These are phyloP conservation scores for Elephantulus edwardii DNA, from an alignment of 2,113 vertebrate species.

Conservation along the genomic window DNA sequence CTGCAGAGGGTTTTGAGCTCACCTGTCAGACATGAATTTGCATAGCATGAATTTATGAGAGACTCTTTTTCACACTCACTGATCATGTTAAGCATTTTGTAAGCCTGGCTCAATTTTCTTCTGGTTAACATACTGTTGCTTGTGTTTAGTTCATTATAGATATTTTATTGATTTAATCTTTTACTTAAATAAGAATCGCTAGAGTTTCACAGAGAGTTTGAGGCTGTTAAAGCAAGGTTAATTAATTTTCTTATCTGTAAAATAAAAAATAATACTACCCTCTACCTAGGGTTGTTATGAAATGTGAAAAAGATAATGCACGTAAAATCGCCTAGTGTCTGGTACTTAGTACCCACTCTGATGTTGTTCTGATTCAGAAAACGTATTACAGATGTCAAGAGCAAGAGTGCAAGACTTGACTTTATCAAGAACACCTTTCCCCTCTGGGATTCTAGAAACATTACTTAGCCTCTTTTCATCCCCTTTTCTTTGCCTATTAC, in stretches of 20 bases:
- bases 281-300: not conserved
- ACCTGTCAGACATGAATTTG: not conserved
- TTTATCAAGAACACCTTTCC: not conserved
- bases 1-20: not conserved
- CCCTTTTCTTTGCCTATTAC: slow-evolving; percentile 8
- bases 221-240: slow-evolving; percentile 29
- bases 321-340: not conserved
- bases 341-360: not conserved
- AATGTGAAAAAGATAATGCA: not conserved
- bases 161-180: slow-evolving; percentile 55
- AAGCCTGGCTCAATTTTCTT: slow-evolving; percentile 7
- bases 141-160: slow-evolving; percentile 46
- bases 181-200: slow-evolving; percentile 40
- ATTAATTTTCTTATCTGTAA: slow-evolving; percentile 67
- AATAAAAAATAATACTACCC: slow-evolving; percentile 39
- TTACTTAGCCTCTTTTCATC: not conserved
- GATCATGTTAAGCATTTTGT: not conserved
- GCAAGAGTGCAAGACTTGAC: not conserved
- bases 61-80: not conserved
- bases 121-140: not conserved
- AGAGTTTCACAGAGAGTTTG: slow-evolving; percentile 2
- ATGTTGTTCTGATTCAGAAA: not conserved
- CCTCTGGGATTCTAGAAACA: not conserved
- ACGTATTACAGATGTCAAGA: not conserved
- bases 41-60: not conserved